phyloP scores from a whole-genome alignment of 2,113 vertebrate species.

The Calonectris borealis region DNA sequence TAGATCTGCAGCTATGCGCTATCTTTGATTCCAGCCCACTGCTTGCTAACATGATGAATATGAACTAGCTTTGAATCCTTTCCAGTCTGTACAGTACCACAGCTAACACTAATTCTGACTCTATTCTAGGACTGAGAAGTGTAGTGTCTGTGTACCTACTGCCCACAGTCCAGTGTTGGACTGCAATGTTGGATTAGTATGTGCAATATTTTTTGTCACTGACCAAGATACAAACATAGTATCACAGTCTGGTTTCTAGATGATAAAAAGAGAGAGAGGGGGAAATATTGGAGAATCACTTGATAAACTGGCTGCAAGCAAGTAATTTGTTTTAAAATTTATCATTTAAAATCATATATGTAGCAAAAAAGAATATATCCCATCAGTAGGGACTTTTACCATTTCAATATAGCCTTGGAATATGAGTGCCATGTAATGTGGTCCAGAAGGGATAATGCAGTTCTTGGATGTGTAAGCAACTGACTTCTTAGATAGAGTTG shows the following conservation, averaged over 20 bases:
- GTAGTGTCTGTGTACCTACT: not conserved
- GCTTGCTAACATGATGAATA: fast-evolving
- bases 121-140: not conserved
- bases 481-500: not conserved
- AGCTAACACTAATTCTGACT: not conserved
- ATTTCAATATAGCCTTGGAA: not conserved
- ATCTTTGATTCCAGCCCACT: not conserved
- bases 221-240: not conserved
- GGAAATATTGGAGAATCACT: not conserved
- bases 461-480: not conserved
- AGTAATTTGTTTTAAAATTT: not conserved
- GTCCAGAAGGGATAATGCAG: not conserved
- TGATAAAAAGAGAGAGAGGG: not conserved
- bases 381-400: not conserved
- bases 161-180: not conserved
- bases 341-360: not conserved
- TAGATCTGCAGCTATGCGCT: not conserved
- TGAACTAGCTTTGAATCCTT: not conserved
- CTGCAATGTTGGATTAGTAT: fast-evolving
- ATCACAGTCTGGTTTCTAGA: not conserved
- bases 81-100: not conserved
- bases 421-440: not conserved
- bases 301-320: not conserved
- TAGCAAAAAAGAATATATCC: not conserved
- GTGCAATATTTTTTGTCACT: not conserved